These are phyloP conservation scores for Astyanax mexicanus DNA, from an alignment of 2,797 vertebrate genomes.

Conservation along the genomic window DNA sequence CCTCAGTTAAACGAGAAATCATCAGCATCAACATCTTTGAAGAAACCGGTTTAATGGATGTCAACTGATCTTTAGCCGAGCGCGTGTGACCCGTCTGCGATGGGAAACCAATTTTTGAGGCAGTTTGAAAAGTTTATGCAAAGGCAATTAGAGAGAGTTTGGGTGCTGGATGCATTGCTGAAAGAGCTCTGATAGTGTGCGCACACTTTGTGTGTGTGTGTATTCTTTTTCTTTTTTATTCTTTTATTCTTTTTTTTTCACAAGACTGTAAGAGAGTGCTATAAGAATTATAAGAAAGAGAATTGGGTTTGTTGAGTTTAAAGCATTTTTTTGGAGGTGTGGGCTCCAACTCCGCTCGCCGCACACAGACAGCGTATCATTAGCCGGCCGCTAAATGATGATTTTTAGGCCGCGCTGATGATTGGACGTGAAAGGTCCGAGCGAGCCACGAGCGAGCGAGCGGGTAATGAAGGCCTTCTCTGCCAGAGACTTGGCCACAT, in stretches of 20 bases:
- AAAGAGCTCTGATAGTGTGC: not conserved
- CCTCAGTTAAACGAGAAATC: conserved; percentile 4
- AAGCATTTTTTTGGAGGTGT: conserved; percentile 2
- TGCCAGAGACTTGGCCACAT: not conserved
- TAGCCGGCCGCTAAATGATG: conserved; percentile 25
- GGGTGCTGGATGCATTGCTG: not conserved
- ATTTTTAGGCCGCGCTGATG: conserved; percentile 33
- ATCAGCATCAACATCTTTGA: conserved; percentile 3
- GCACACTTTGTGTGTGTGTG: conserved; percentile 16
- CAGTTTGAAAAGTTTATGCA: conserved; percentile 18
- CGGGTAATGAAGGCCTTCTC: conserved; percentile 33
- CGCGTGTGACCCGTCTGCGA: not conserved
- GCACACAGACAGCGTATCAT: conserved; percentile 12
- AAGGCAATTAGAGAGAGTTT: conserved; percentile 24
- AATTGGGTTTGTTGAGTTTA: not conserved
- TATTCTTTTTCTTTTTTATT: no score
- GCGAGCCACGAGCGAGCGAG: conserved; percentile 8
- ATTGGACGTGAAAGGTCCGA: conserved; percentile 29
- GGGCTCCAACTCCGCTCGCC: not conserved
- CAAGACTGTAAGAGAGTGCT: not conserved
- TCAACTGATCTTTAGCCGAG: conserved; percentile 13
- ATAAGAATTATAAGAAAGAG: no score
- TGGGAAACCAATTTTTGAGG: conserved; percentile 11
- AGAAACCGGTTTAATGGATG: conserved; percentile 23
- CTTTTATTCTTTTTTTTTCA: no score